Percentiles rank a stretch among this genome's conserved stretches.
Evolutionary conservation across 2,888 invertebrate genomes (phyloP).

Genomic region (Digitonthophagus gazella): DNA sequence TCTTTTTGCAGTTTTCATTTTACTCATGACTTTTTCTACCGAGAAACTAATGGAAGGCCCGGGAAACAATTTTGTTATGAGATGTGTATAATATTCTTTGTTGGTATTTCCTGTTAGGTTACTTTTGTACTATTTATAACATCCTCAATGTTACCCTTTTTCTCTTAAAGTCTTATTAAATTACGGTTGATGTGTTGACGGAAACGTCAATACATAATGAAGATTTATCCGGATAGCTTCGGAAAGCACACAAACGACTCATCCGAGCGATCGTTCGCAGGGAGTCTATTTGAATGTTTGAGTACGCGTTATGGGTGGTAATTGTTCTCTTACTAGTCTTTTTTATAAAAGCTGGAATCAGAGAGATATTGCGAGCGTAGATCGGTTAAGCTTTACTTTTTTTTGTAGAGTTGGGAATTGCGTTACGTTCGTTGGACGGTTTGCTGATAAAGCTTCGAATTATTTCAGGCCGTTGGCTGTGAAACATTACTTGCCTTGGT

Average conservation of each 20-base stretch:
- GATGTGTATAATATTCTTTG: too few species aligned
- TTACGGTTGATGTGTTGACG: too few species aligned
- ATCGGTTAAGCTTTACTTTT: not conserved
- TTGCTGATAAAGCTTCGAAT: not conserved
- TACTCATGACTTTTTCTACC: too few species aligned
- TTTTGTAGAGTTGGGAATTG: not conserved
- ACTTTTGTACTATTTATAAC: too few species aligned
- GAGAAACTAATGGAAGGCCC: too few species aligned
- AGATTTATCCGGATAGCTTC: too few species aligned
- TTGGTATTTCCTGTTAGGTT: too few species aligned
- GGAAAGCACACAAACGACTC: not conserved
- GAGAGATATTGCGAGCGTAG: not conserved
- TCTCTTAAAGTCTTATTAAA: too few species aligned
- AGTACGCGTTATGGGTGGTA: not conserved
- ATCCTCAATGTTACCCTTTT: too few species aligned
- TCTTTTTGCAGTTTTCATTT: too few species aligned
- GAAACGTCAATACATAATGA: too few species aligned
- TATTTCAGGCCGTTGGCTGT: not conserved
- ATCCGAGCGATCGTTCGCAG: not conserved
- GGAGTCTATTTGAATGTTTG: not conserved
- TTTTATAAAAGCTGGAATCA: not conserved
- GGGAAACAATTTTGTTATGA: too few species aligned
- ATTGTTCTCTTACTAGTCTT: not conserved
- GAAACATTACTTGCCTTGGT: not conserved
- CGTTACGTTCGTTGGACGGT: not conserved